Evolutionary conservation across 2,113 vertebrate species (phyloP).

Genomic region (Chlorodrepanis virens): DNA sequence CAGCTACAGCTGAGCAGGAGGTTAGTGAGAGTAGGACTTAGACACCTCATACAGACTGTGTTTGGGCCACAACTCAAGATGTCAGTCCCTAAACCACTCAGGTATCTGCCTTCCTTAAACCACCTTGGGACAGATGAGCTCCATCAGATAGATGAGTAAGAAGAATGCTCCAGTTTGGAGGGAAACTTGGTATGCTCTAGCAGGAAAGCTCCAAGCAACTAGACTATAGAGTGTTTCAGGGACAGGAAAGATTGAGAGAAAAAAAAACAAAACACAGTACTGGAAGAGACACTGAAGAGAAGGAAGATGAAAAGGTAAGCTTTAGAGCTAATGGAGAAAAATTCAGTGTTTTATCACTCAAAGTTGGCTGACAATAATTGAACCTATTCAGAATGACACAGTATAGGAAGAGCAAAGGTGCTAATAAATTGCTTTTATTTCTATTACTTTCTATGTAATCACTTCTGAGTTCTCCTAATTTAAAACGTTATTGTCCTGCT

Average conservation of each 20-base stretch:
- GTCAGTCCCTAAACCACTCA: neutral
- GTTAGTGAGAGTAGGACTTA: neutral
- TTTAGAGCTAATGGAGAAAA: neutral
- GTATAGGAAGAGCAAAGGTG: neutral
- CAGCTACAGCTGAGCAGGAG: neutral
- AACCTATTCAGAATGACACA: neutral
- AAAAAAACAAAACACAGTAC: neutral
- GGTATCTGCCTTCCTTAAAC: neutral
- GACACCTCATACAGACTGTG: neutral
- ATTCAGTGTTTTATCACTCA: neutral
- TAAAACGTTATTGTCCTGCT: neutral
- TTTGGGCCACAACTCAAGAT: neutral
- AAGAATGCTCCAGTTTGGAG: neutral
- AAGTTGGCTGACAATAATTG: neutral
- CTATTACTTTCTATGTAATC: neutral
- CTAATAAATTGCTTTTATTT: neutral
- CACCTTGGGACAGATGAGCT: neutral
- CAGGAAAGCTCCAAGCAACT: neutral
- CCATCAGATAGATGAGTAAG: neutral
- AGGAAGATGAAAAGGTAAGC: neutral
- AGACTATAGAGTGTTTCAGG: neutral
- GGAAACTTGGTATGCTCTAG: neutral
- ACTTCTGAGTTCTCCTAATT: neutral
- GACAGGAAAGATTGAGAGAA: neutral
- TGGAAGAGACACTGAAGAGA: neutral